These are phyloP conservation scores for Ophion obscuratus DNA, from an alignment of 2,888 invertebrate genomes.

Conservation along the genomic window DNA sequence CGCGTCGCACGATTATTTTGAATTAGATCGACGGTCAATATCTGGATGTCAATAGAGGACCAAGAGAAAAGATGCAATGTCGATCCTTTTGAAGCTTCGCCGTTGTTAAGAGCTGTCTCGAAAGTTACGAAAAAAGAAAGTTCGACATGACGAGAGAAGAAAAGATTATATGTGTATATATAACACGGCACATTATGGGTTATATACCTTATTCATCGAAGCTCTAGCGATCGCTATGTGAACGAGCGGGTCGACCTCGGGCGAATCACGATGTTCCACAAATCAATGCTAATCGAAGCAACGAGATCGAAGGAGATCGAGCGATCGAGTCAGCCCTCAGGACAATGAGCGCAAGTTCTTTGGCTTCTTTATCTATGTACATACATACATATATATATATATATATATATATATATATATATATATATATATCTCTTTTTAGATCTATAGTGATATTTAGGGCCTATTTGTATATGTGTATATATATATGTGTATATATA, in stretches of 20 bases:
- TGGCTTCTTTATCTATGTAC: background rate
- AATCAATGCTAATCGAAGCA: conserved; percentile 80
- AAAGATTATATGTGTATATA: background rate
- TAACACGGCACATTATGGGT: background rate
- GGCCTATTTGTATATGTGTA: too few species aligned
- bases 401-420: background rate
- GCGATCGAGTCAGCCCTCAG: conserved; percentile 62
- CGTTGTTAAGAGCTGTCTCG: background rate
- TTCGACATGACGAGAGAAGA: background rate
- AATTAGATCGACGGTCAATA: background rate
- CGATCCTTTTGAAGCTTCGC: background rate
- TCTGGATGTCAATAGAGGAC: background rate
- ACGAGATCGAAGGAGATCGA: conserved; percentile 72
- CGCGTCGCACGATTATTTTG: background rate
- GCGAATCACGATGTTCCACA: conserved; percentile 77
- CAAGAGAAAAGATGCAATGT: background rate
- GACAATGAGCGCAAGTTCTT: conserved; percentile 67
- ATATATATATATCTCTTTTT: too few species aligned
- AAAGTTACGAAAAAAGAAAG: conserved; percentile 1
- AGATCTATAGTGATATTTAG: too few species aligned
- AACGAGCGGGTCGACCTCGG: conserved; percentile 65
- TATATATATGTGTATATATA: too few species aligned
- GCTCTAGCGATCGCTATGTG: conserved; percentile 60
- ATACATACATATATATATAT: background rate
- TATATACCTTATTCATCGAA: conserved; percentile 1